Conservation (phyloP, 2,113 vertebrate species). For the Pandion haliaetus region DNA sequence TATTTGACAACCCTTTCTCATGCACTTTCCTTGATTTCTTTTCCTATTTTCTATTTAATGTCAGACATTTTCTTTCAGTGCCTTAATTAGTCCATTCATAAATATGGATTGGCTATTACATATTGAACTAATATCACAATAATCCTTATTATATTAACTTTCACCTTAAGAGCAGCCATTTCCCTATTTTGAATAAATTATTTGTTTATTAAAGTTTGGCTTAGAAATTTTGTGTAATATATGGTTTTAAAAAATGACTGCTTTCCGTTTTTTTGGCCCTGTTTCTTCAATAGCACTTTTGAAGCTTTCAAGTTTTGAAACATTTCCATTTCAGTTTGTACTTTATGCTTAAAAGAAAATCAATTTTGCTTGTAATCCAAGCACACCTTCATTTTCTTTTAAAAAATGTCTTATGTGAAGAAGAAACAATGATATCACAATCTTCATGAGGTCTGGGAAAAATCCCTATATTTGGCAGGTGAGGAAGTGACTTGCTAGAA, state of each 20-base stretch:
- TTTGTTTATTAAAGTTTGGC: neutral
- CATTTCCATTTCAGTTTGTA: neutral
- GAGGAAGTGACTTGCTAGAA: neutral
- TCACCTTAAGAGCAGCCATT: neutral
- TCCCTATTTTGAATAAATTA: neutral
- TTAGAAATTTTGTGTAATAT: neutral
- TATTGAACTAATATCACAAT: neutral
- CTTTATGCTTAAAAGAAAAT: neutral
- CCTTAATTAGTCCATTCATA: neutral
- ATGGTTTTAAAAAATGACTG: neutral
- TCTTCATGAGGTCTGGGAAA: neutral
- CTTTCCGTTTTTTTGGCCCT: neutral
- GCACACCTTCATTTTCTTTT: neutral
- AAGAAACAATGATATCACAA: neutral
- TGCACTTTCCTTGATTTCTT: neutral
- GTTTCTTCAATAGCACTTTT: neutral
- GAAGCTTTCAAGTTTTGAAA: neutral
- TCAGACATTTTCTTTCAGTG: neutral
- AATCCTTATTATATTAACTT: neutral
- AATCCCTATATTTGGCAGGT: neutral
- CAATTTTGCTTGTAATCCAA: neutral
- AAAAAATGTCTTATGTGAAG: neutral
- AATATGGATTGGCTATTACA: neutral
- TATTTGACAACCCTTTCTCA: neutral
- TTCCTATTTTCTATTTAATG: neutral